Evolutionary conservation across 2,113 vertebrate genomes (phyloP).

Genomic region (Lynx canadensis): DNA sequence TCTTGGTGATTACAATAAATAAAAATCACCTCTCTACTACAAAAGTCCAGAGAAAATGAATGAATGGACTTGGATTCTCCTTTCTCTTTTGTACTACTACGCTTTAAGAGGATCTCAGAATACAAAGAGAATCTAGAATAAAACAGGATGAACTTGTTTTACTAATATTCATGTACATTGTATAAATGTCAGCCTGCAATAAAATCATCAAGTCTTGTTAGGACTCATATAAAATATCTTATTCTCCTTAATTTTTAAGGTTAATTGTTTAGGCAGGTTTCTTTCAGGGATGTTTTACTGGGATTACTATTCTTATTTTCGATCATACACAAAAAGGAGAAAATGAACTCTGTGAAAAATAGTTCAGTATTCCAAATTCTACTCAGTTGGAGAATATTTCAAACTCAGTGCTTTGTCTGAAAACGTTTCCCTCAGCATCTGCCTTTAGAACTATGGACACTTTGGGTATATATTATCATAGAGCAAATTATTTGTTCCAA

Average conservation of each 20-base stretch:
- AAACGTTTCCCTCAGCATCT: slow-evolving; percentile 50
- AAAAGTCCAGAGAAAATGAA: background rate
- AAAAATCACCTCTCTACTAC: background rate
- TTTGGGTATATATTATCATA: slow-evolving; percentile 45
- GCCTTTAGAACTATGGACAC: slow-evolving; percentile 18
- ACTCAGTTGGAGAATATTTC: slow-evolving; percentile 57
- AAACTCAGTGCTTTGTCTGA: slow-evolving; percentile 34
- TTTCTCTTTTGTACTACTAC: background rate
- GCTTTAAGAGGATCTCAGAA: background rate
- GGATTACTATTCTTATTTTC: slow-evolving; percentile 47
- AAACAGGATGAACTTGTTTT: slow-evolving; percentile 21
- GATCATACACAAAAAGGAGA: slow-evolving; percentile 10
- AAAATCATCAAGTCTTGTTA: slow-evolving; percentile 69
- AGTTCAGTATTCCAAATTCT: slow-evolving; percentile 43
- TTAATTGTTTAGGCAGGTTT: slow-evolving; percentile 48
- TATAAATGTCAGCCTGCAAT: slow-evolving; percentile 39
- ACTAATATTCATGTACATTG: background rate
- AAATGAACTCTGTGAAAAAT: slow-evolving; percentile 44
- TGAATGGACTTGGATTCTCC: background rate
- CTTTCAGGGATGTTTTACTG: slow-evolving; percentile 43
- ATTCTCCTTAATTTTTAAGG: slow-evolving; percentile 69
- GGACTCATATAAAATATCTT: slow-evolving; percentile 65
- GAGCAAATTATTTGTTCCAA: slow-evolving; percentile 54
- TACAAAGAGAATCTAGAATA: background rate
- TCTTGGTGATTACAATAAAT: background rate